These are phyloP conservation scores for Phacellophora camtschatica DNA, from an alignment of 30 jellyfish, hydroid and myxozoan genomes.

Conservation along the genomic window DNA sequence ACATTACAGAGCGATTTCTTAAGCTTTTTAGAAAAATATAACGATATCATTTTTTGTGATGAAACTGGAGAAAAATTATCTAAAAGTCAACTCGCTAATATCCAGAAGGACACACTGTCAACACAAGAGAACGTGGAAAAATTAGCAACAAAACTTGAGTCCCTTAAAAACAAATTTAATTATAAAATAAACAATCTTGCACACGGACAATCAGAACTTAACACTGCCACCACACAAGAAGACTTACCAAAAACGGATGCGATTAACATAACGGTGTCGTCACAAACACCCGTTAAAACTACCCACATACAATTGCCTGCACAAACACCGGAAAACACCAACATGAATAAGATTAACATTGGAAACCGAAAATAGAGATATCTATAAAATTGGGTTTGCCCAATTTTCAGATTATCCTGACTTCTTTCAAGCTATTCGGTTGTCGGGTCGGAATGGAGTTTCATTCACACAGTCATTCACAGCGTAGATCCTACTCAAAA, in stretches of 20 bases:
- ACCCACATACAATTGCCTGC: no score
- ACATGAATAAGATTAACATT: no score
- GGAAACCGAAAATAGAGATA: no score
- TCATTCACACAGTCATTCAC: no score
- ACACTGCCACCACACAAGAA: not conserved
- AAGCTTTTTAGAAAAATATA: not conserved
- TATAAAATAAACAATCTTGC: not conserved
- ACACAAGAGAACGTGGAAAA: not conserved
- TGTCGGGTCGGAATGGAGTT: not conserved
- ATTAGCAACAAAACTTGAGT: not conserved
- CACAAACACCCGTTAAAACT: no score
- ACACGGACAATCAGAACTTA: not conserved
- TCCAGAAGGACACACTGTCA: not conserved
- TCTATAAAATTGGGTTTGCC: not conserved
- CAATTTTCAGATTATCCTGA: not conserved
- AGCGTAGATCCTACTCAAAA: not conserved
- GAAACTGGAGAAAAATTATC: not conserved
- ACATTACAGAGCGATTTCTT: not conserved
- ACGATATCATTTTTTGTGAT: not conserved
- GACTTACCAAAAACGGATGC: no score
- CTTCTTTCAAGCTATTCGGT: not conserved
- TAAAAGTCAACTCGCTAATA: not conserved
- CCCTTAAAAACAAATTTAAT: not conserved
- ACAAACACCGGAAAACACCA: no score
- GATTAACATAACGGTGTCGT: no score